Percentiles rank a stretch among this genome's conserved stretches.
phyloP scores from a whole-genome alignment of 2,888 invertebrate species.

The Chalcis sispes region DNA sequence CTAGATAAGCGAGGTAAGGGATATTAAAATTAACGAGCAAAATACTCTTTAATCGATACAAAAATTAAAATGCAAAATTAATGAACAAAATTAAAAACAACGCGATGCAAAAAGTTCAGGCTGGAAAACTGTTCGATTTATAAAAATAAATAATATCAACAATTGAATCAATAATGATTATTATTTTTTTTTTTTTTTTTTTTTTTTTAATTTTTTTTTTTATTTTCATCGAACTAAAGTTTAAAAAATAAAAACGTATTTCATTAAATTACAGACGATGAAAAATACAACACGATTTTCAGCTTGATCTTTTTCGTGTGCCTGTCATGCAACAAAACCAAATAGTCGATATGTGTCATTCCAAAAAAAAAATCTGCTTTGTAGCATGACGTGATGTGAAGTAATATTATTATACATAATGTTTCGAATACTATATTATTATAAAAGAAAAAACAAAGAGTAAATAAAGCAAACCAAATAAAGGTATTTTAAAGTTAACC shows the following conservation, averaged over 20 bases:
- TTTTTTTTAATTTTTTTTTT: too few relatives aligned
- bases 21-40: slow-evolving; percentile 9
- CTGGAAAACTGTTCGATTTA: slow-evolving; percentile 11
- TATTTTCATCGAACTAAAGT: too few relatives aligned
- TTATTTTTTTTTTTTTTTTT: too few relatives aligned
- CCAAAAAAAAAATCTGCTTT: slow-evolving; percentile 51
- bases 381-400: slow-evolving; percentile 43
- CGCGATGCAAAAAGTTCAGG: slow-evolving; percentile 18
- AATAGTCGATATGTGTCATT: slow-evolving; percentile 51
- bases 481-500: too few relatives aligned
- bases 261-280: too few relatives aligned
- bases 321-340: slow-evolving; percentile 33
- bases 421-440: slow-evolving; percentile 48
- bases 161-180: too few relatives aligned
- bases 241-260: slow-evolving; percentile 7
- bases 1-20: slow-evolving; percentile 26
- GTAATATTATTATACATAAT: slow-evolving; percentile 29
- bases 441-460: slow-evolving; percentile 31
- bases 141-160: too few relatives aligned
- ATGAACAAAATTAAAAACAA: slow-evolving; percentile 3
- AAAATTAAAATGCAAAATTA: neutral
- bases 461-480: slow-evolving; percentile 27
- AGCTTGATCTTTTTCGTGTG: slow-evolving; percentile 38
- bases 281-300: slow-evolving; percentile 12
- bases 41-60: neutral